A percentile compares a stretch with the other conserved stretches of the same genome.
Conservation (phyloP, 1,140 invertebrate species). For the Tenebrio molitor region DNA sequence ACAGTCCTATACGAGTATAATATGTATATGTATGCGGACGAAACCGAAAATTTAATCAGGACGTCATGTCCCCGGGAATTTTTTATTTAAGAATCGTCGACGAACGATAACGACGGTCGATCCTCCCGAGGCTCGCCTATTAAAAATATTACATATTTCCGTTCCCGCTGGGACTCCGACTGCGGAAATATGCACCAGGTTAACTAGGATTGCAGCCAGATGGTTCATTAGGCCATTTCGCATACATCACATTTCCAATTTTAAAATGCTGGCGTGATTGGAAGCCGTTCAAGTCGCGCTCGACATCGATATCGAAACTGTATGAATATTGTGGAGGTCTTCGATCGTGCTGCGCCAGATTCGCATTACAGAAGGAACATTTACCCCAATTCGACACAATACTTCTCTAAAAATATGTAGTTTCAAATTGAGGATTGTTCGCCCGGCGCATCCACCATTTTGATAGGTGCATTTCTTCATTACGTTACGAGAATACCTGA, state of each 20-base stretch:
- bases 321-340: not conserved
- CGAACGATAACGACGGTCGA: constrained; percentile 11
- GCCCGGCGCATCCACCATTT: constrained; percentile 23
- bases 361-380: not conserved
- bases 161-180: not conserved
- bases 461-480: too few relatives aligned
- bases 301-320: constrained; percentile 17
- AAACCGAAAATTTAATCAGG: constrained; percentile 23
- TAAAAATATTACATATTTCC: constrained; percentile 25
- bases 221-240: constrained; percentile 40
- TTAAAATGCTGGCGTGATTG: constrained; percentile 24
- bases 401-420: too few relatives aligned
- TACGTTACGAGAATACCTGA: too few relatives aligned
- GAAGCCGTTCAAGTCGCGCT: constrained; percentile 1
- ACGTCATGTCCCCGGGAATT: constrained; percentile 6
- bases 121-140: not conserved
- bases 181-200: constrained; percentile 23
- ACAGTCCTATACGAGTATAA: constrained; percentile 1
- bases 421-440: too few relatives aligned
- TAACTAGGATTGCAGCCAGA: constrained; percentile 30
- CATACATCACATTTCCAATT: constrained; percentile 31
- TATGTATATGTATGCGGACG: too few relatives aligned
- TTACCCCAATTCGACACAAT: not conserved
- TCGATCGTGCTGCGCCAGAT: not conserved
- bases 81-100: constrained; percentile 24